Evolutionary conservation across 1,140 invertebrate genomes (phyloP), one percentile per base, ranked within the genome.

Genomic region (Trachymyrmex septentrionalis): DNA sequence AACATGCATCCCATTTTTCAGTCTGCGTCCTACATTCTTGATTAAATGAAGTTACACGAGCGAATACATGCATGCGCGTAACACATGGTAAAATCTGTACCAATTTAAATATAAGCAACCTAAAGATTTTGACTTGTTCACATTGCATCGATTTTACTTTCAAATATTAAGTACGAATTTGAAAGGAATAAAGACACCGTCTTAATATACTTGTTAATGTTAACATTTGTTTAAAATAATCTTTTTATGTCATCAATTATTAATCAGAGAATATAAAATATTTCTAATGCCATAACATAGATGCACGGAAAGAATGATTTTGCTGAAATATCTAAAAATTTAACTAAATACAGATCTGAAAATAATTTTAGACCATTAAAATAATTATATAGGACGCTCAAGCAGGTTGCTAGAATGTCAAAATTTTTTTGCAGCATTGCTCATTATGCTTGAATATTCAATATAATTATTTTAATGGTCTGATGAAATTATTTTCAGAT

Each of bases 1-100:
- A 84, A 30, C 69, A 61, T 84, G 69, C 55, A 73, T 57, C 80
- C 19, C 48, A 61, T 84, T 84, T 84, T 84, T 84, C 80, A 50
- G 63, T 44, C 53, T 57, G 38, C 27, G 69, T 75, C 44, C 80
- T 75, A 61, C 44, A 75, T 75, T 75, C 55, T 57, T 73, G 80
- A 84, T 84, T 84, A 84, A 55, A 84, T 63, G 38, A 84, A 34
- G 55, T 44, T n/a, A 55, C 24, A 57, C 21, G 24, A 30, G 55
- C 53, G 48, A 50, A 48, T 55, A 48, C 21, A 61, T 21, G 14
- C 10, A 34, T 9, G 21, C n/a, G 4, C 77, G 3, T 34, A 21
- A 34, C 24, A 21, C 14, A 50, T n/a, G 24, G 30, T 61, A n/a
- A 30, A 71, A 7, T 57, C n/a, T 19, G 3, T 21, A 67, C 21